Percentiles rank a stretch among this genome's conserved stretches.
Conservation (phyloP, 2,797 vertebrate genomes). For the Rhadinocentrus ornatus region DNA sequence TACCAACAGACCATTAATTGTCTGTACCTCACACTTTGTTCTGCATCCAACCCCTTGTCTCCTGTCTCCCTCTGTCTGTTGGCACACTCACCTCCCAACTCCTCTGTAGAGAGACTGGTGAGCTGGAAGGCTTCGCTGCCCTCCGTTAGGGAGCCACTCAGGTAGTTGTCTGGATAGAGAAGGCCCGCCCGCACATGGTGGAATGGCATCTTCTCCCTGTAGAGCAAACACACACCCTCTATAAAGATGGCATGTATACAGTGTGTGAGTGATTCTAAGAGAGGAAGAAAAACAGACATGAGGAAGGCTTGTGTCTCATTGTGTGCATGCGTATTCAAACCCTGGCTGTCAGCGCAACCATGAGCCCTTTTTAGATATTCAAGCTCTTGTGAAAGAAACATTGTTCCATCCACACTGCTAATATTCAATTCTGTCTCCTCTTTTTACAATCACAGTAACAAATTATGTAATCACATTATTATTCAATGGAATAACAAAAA, state of each 20-base stretch:
- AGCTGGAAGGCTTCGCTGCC: constrained; percentile 93
- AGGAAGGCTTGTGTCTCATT: constrained; percentile 12
- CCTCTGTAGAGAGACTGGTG: constrained; percentile 94
- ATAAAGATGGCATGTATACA: constrained; percentile 25
- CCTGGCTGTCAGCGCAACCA: constrained; percentile 1
- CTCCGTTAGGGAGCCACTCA: constrained; percentile 91
- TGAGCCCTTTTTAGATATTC: constrained; percentile 61
- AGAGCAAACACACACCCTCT: constrained; percentile 35
- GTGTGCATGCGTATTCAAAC: constrained; percentile 3
- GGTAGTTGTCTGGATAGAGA: constrained; percentile 96
- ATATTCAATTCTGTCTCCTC: constrained; percentile 56
- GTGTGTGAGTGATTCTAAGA: not conserved
- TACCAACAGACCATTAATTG: constrained; percentile 59
- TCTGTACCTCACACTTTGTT: constrained; percentile 46
- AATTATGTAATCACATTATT: constrained; percentile 73
- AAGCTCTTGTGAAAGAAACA: constrained; percentile 46
- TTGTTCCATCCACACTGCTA: constrained; percentile 61
- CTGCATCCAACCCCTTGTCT: not conserved
- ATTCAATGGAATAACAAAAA: constrained; percentile 63
- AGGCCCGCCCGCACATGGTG: constrained; percentile 95
- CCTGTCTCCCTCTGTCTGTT: not conserved
- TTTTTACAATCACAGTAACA: constrained; percentile 57
- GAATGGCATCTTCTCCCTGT: constrained; percentile 97
- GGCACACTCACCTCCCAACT: constrained; percentile 89
- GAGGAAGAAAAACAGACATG: constrained; percentile 20